phyloP scores from a whole-genome alignment of 2,888 invertebrate genomes.

The Gymnosoma rotundatum region DNA sequence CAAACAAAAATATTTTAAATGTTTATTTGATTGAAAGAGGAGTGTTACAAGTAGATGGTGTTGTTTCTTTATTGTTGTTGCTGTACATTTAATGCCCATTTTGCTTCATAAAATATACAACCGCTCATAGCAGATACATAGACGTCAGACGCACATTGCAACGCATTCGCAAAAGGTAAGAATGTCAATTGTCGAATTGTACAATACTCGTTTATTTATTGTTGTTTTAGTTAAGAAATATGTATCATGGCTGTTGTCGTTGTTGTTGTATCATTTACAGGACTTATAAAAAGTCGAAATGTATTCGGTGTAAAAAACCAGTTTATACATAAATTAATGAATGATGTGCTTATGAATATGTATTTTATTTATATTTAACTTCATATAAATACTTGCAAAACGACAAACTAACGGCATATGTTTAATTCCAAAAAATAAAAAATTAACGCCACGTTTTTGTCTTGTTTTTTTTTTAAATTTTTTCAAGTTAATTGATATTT shows the following conservation, averaged over 20 bases:
- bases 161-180: conserved; percentile 59
- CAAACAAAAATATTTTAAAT: conserved; percentile 33
- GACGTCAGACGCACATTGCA: conserved; percentile 48
- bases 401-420: no score
- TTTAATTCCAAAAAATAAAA: no score
- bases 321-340: conserved; percentile 23
- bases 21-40: conserved; percentile 45
- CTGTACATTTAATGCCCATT: conserved; percentile 56
- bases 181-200: conserved; percentile 54
- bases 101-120: conserved; percentile 15
- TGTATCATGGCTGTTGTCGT: conserved; percentile 4
- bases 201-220: conserved; percentile 30
- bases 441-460: no score
- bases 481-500: no score
- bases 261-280: conserved; percentile 40
- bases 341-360: neutral
- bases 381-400: neutral
- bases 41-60: conserved; percentile 48
- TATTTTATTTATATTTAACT: neutral
- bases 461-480: no score
- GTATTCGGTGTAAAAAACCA: conserved; percentile 34
- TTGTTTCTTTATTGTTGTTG: neutral
- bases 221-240: conserved; percentile 27
- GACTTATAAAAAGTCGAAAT: conserved; percentile 23
- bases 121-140: neutral